Conservation (phyloP, 2,888 invertebrate genomes). For the Catocala nupta region DNA sequence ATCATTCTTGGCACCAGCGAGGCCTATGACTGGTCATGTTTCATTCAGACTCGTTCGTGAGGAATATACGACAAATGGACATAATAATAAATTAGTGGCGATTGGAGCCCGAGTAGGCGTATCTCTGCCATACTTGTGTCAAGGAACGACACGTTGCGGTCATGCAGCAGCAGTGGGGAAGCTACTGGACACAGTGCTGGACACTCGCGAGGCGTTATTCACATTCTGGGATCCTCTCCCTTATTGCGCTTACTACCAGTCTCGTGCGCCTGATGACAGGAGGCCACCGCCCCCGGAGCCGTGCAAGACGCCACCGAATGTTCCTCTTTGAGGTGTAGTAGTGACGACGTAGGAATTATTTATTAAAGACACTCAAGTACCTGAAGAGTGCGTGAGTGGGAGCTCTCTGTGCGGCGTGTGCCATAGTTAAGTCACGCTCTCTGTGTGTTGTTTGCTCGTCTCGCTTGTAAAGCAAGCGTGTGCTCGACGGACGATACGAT, state of each 20-base stretch:
- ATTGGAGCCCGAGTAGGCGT: conserved; percentile 92
- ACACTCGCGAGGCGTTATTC: conserved; percentile 93
- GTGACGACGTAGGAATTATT: conserved; percentile 65
- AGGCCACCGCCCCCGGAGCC: conserved; percentile 84
- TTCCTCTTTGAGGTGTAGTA: conserved; percentile 74
- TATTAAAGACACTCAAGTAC: conserved; percentile 83
- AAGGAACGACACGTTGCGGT: conserved; percentile 89
- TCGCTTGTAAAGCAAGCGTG: conserved; percentile 60
- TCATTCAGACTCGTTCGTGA: conserved; percentile 92
- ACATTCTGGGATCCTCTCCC: conserved; percentile 95
- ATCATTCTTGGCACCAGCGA: conserved; percentile 88
- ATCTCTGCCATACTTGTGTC: conserved; percentile 93
- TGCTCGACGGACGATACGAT: conserved; percentile 72
- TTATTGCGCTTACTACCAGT: conserved; percentile 94
- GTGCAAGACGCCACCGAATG: conserved; percentile 85
- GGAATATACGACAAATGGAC: conserved; percentile 82
- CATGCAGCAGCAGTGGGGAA: conserved; percentile 89
- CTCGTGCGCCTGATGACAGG: conserved; percentile 89
- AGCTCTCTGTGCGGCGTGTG: conserved; percentile 63
- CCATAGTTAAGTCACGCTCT: conserved; percentile 56
- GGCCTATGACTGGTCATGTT: conserved; percentile 92
- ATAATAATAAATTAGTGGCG: conserved; percentile 72
- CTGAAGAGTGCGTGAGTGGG: conserved; percentile 82
- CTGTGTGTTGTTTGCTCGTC: conserved; percentile 62
- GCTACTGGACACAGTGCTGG: conserved; percentile 90